Evolutionary conservation across 2,888 invertebrate genomes (phyloP).

Genomic region (Andrena praecox): DNA sequence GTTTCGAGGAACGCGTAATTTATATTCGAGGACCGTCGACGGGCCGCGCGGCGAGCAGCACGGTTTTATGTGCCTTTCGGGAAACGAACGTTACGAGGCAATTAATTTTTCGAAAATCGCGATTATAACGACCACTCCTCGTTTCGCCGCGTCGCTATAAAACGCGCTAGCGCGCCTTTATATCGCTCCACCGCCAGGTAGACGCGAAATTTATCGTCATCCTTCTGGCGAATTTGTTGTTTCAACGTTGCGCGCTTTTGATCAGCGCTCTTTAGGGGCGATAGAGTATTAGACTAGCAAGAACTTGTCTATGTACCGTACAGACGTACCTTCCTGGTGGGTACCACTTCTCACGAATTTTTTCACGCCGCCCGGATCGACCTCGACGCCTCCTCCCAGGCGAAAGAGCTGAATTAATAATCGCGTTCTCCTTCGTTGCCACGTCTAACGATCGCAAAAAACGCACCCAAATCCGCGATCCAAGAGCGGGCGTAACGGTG

Average conservation of each 20-base stretch:
- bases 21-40: conserved; percentile 75
- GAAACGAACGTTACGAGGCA: conserved; percentile 78
- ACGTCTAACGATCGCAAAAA: conserved; percentile 45
- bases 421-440: conserved; percentile 35
- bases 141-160: conserved; percentile 51
- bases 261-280: not conserved
- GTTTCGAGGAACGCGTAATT: conserved; percentile 76
- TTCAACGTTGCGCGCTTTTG: conserved; percentile 3
- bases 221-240: conserved; percentile 52
- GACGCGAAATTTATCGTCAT: conserved; percentile 42
- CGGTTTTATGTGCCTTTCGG: conserved; percentile 80
- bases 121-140: conserved; percentile 59
- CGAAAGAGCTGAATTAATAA: conserved; percentile 41
- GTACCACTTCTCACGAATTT: not conserved
- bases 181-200: conserved; percentile 18
- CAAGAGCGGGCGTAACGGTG: conserved; percentile 51
- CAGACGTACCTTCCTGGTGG: no score
- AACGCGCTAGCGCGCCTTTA: conserved; percentile 37
- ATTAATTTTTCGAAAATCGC: conserved; percentile 75
- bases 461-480: conserved; percentile 45
- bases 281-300: not conserved
- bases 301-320: not conserved
- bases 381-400: not conserved
- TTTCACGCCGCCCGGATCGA: not conserved
- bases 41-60: conserved; percentile 46